phyloP scores from a whole-genome alignment of 2,797 vertebrate species.

The Pangasius macronema region DNA sequence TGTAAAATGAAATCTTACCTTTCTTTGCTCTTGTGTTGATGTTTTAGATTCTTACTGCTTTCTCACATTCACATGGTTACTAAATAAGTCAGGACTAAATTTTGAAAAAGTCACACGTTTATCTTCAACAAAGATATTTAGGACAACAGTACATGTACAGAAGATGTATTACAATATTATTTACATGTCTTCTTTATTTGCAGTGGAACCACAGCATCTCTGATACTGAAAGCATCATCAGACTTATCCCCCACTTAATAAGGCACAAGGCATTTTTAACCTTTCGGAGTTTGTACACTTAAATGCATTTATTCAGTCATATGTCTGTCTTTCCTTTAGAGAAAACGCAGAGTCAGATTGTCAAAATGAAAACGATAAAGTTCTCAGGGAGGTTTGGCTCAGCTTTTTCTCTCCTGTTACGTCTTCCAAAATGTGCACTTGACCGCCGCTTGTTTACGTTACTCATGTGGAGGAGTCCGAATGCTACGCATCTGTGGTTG shows the following conservation, averaged over 20 bases:
- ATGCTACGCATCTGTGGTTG: background rate
- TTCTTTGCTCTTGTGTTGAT: background rate
- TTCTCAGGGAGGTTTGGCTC: slow-evolving; percentile 20
- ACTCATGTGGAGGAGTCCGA: background rate
- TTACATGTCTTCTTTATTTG: slow-evolving; percentile 69
- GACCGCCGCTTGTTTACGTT: background rate
- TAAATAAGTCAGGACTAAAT: slow-evolving; percentile 56
- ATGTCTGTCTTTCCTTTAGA: slow-evolving; percentile 1
- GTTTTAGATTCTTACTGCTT: background rate
- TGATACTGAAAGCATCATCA: slow-evolving; percentile 43
- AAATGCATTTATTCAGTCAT: slow-evolving; percentile 26
- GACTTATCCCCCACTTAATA: background rate
- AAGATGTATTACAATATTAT: slow-evolving; percentile 75
- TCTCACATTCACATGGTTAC: slow-evolving; percentile 27
- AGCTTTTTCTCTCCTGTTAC: slow-evolving; percentile 7
- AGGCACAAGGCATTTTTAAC: slow-evolving; percentile 3
- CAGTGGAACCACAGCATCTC: slow-evolving; percentile 47
- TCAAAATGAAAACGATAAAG: slow-evolving; percentile 18
- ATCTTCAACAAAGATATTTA: slow-evolving; percentile 65
- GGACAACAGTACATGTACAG: slow-evolving; percentile 62
- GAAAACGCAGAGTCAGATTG: background rate
- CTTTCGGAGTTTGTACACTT: slow-evolving; percentile 4
- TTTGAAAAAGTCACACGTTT: slow-evolving; percentile 60
- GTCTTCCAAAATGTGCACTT: slow-evolving; percentile 14
- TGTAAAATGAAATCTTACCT: background rate